Evolutionary conservation across 2,113 vertebrate genomes (phyloP).

Genomic region (Ochotona curzoniae): DNA sequence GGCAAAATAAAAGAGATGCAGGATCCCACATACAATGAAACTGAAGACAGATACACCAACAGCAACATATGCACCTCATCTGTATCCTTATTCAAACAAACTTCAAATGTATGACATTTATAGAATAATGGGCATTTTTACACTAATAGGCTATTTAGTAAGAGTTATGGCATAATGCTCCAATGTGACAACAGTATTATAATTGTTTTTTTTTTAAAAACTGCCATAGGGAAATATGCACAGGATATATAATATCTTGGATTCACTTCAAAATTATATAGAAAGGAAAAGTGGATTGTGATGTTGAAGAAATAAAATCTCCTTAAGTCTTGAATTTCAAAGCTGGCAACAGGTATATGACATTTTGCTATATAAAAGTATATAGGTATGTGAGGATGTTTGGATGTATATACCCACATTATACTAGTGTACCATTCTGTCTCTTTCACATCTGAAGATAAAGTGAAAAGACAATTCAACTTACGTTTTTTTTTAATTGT

Average conservation of each 20-base stretch:
- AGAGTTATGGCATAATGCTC: neutral
- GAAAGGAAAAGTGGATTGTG: neutral
- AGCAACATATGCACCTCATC: neutral
- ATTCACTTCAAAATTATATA: constrained; percentile 10
- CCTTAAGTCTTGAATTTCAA: neutral
- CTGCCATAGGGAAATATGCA: constrained; percentile 1
- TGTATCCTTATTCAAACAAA: neutral
- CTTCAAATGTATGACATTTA: neutral
- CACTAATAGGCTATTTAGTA: neutral
- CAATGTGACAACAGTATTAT: neutral
- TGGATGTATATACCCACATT: neutral
- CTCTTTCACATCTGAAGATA: neutral
- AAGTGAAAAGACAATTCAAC: neutral
- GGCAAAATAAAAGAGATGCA: neutral
- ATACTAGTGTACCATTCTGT: neutral
- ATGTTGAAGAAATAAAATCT: neutral
- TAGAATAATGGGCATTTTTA: constrained; percentile 40
- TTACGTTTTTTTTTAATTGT: too few relatives aligned
- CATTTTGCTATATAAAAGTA: neutral
- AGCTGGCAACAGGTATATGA: neutral
- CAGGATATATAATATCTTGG: neutral
- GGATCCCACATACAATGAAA: neutral
- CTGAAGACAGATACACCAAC: neutral
- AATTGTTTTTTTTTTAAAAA: neutral
- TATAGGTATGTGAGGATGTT: too few relatives aligned